phyloP scores from a whole-genome alignment of 2,113 vertebrate genomes.

The Laticauda laticaudata region DNA sequence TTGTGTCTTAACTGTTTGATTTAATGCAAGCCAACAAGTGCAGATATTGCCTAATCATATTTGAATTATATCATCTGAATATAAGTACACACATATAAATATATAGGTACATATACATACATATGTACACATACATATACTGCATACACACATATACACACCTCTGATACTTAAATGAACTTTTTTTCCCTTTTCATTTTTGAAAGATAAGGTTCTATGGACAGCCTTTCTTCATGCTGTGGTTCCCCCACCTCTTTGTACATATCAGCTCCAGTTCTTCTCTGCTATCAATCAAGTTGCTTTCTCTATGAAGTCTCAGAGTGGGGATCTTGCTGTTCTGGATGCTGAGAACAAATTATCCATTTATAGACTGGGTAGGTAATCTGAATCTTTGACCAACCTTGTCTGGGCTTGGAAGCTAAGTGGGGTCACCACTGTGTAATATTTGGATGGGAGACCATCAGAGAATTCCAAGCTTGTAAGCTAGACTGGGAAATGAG shows the following conservation, averaged over 20 bases:
- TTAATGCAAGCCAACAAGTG: background rate
- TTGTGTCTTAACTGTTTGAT: background rate
- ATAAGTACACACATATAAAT: background rate
- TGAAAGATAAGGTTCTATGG: constrained; percentile 84
- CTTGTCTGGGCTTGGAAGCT: background rate
- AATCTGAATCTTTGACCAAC: background rate
- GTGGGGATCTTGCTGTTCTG: constrained; percentile 81
- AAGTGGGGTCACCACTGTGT: background rate
- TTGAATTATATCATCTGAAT: background rate
- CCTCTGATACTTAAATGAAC: background rate
- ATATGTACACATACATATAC: background rate
- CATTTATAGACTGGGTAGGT: constrained; percentile 80
- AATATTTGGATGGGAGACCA: background rate
- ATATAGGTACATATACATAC: fast-evolving
- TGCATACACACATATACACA: background rate
- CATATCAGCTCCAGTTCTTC: constrained; percentile 80
- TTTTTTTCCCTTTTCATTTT: background rate
- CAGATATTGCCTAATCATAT: background rate
- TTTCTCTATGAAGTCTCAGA: constrained; percentile 73
- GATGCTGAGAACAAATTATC: constrained; percentile 78
- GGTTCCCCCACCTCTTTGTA: constrained; percentile 90
- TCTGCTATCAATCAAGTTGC: constrained; percentile 80
- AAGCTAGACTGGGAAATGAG: background rate
- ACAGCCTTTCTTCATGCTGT: constrained; percentile 84
- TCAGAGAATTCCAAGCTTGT: background rate